Evolutionary conservation across 2,113 vertebrate genomes (phyloP), one percentile per base, ranked within the genome.

Genomic region (Heterotis niloticus): DNA sequence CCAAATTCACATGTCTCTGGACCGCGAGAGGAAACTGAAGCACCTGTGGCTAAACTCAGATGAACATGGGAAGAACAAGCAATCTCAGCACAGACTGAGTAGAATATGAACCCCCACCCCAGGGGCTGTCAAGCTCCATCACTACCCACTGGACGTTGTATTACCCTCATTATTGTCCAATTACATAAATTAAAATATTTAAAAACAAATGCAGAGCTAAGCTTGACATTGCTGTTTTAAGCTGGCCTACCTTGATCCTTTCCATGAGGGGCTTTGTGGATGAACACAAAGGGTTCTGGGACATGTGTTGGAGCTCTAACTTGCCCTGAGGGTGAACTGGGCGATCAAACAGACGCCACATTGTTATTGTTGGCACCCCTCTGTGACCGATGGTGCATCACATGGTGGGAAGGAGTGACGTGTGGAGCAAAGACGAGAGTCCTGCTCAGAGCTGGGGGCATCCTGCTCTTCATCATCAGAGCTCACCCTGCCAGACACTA

Each of bases 311-410:
- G 77, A 78, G 81, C 80, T 64, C 73, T 74, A 71, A 60, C 62
- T 29, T 12, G 73, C 62, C 82, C 84, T 77, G 67, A 81, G 80
- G 83, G 82, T 84, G 78, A 86, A 82, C 86, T 87, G 86, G 84
- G 77, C 83, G 80, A 87, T 87, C 86, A 87, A 83, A 82, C 54
- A 83, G 78, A 52, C 67, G 71, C 68, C 79, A 76, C 66, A 75
- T 81, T 23, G 68, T 81, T 84, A 86, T 81, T 56, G 76, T 83
- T 75, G 81, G 80, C 75, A 78, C 78, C 80, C 77, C 70, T 23
- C 75, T 67, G 77, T 85, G 84, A 87, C 85, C 84, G 80, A 84
- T 84, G 80, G 78, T 64, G 76, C 60, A 34, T 70, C 79, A 78
- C 80, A 79, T 80, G 66, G 79, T 75, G 80, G 52, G 84, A 80